A percentile compares a stretch with the other conserved stretches of the same genome.
phyloP scores from a whole-genome alignment of 1,140 invertebrate genomes.

The Pteromalus puparum region DNA sequence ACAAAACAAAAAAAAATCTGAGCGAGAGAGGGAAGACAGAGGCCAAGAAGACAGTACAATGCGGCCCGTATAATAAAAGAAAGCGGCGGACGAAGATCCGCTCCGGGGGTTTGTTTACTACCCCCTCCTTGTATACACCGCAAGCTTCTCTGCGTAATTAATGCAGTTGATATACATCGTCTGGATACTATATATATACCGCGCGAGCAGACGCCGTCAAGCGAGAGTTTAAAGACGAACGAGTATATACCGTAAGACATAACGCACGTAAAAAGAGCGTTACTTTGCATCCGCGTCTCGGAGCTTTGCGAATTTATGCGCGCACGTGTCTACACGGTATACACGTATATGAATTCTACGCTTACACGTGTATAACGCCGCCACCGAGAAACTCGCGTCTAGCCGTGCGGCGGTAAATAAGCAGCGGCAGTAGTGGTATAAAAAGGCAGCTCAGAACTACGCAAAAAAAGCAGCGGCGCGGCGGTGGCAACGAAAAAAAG shows the following conservation, averaged over 20 bases:
- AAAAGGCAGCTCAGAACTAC: background rate
- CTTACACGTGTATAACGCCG: background rate
- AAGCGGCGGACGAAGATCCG: background rate
- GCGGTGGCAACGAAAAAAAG: background rate
- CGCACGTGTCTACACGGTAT: background rate
- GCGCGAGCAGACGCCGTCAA: too few relatives aligned
- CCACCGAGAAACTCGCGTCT: background rate
- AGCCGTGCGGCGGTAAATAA: constrained; percentile 12
- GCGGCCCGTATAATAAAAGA: background rate
- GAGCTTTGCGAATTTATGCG: background rate
- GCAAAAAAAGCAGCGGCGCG: background rate
- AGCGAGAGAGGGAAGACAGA: background rate
- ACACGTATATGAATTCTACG: background rate
- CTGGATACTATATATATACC: too few relatives aligned
- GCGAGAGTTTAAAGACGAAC: background rate
- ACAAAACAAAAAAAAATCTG: background rate
- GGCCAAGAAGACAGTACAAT: background rate
- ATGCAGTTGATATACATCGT: background rate
- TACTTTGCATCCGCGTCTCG: background rate
- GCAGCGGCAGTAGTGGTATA: background rate
- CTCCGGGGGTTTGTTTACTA: background rate
- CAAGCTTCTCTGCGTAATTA: background rate
- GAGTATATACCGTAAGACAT: too few relatives aligned
- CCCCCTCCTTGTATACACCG: background rate
- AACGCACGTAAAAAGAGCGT: background rate